These are phyloP conservation scores for Cathartes aura DNA, from an alignment of 2,113 vertebrate species.

Conservation along the genomic window DNA sequence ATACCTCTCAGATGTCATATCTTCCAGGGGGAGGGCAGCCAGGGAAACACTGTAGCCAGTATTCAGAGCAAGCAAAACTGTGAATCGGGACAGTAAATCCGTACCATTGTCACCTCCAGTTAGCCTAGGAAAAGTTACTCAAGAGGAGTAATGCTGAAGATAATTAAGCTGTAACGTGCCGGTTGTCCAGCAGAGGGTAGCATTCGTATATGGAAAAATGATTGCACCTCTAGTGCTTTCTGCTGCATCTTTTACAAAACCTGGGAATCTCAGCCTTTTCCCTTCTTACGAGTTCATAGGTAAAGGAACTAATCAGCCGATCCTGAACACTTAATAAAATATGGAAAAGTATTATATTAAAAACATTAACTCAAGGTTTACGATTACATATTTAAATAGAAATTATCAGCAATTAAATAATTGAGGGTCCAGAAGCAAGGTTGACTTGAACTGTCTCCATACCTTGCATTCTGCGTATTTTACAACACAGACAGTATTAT, in stretches of 20 bases:
- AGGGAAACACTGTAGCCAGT: background rate
- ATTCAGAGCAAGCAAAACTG: background rate
- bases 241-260: background rate
- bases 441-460: background rate
- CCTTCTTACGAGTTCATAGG: background rate
- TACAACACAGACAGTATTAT: background rate
- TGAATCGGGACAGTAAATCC: background rate
- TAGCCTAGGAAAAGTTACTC: background rate
- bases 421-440: background rate
- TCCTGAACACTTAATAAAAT: background rate
- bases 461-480: background rate
- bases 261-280: background rate
- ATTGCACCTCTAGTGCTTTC: background rate
- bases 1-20: background rate
- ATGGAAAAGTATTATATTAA: background rate
- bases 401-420: background rate
- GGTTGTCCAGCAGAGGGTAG: conserved; percentile 53
- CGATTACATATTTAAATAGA: background rate
- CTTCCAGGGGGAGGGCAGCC: background rate
- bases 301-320: background rate
- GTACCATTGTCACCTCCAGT: background rate
- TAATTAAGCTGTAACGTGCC: background rate
- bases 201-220: background rate
- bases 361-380: background rate
- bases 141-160: fast-evolving